Base-by-base conservation (phyloP, 2,888 invertebrate species). In the Plutella xylostella region DNA sequence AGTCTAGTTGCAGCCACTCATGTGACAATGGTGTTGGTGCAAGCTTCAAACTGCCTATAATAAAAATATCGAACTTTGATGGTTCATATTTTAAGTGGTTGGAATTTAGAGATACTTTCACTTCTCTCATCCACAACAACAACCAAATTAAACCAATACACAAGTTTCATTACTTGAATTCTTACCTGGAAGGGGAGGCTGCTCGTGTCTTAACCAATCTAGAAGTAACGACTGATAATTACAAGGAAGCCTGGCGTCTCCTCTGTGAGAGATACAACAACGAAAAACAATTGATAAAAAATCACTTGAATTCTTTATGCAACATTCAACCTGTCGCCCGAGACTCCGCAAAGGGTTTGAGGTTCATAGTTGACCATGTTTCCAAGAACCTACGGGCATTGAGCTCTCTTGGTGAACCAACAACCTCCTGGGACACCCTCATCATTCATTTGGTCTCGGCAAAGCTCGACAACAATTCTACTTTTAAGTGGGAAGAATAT, bases 111-210 rank as follows among this genome's bases (percentile, higher is more conserved):
- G 17, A 19, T 18, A 35, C 35, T 7, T 35, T 1, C 19, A 4
- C 19, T 7, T 35, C 35, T 12, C 19, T 18, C 18, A 19, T 35
- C 18, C 19, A 35, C 20, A 35, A 35, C 2, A 58, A 56, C 31
- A 33, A 45, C 3, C 52, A 47, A 4, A 52, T 57, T n/a, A 17
- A 48, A 6, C 17, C 45, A 1, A 52, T 56, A 11, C 51, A 56
- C 19, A 52, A 54, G 22, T 55, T 51, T 39, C 47, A 55, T 35
- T 54, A 53, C 43, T 31, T 55, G 4, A 42, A 39, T 15, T 53
- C 54, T 1, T 53, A 53, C 31, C 42, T 54, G n/a, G 46, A 50
- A 43, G 55, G 55, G 7, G 53, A 54, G 6, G 55, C 56, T 12
- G 51, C 49, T 22, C 25, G n/a, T n/a, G 39, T 54, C 3, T 44